A percentile compares a stretch with the other conserved stretches of the same genome.
phyloP scores from a whole-genome alignment of 1,140 invertebrate genomes.

The Heterodera schachtii region DNA sequence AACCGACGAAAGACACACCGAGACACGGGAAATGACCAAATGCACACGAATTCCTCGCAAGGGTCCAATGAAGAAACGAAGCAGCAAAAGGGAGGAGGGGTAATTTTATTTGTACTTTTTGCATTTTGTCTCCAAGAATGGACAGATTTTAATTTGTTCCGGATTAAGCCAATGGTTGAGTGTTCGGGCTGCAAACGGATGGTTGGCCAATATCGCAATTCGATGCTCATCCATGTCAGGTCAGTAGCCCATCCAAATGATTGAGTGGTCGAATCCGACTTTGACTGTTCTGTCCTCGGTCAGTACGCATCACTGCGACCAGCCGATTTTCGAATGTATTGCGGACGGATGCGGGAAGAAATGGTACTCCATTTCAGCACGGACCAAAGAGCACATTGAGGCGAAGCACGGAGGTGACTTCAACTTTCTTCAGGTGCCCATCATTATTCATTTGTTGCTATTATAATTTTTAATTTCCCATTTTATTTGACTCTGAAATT shows the following conservation, averaged over 20 bases:
- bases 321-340: constrained; percentile 39
- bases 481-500: not conserved
- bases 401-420: constrained; percentile 27
- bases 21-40: not conserved
- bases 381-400: constrained; percentile 38
- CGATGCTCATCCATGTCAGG: constrained; percentile 35
- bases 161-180: constrained; percentile 37
- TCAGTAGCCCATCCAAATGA: not conserved
- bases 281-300: not conserved
- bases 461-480: not conserved
- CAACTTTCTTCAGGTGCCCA: constrained; percentile 33
- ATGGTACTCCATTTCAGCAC: constrained; percentile 41
- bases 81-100: not conserved
- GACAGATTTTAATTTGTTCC: too few relatives aligned
- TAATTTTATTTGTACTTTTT: not conserved
- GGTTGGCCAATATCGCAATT: constrained; percentile 40
- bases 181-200: constrained; percentile 33
- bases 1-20: not conserved
- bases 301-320: constrained; percentile 41
- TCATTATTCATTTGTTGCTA: not conserved
- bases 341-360: constrained; percentile 32
- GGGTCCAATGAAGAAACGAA: not conserved
- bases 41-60: not conserved
- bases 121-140: constrained; percentile 6
- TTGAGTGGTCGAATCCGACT: too few relatives aligned